Evolutionary conservation across 2,888 invertebrate genomes (phyloP).

Genomic region (Andrena chrysosceles): DNA sequence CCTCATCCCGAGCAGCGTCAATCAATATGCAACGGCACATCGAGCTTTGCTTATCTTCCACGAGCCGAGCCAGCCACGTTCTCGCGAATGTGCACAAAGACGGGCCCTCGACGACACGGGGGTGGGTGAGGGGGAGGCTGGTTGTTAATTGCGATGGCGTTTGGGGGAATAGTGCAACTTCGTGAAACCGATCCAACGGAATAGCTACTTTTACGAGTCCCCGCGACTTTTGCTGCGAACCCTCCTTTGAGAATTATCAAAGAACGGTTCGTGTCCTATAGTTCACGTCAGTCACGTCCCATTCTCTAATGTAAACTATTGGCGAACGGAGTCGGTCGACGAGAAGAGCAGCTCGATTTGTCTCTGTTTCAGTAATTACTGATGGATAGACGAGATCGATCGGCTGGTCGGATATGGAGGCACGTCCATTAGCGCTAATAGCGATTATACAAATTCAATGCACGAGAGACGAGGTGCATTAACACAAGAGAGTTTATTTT

Average conservation of each 20-base stretch:
- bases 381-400: constrained; percentile 21
- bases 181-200: not conserved
- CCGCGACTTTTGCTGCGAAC: not conserved
- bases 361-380: constrained; percentile 17
- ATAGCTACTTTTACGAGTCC: not conserved
- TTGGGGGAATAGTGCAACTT: not conserved
- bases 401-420: constrained; percentile 43
- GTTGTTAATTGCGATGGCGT: constrained; percentile 49
- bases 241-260: too few species aligned
- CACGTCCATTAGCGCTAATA: constrained; percentile 47
- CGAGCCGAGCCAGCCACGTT: constrained; percentile 60
- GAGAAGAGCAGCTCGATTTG: constrained; percentile 10
- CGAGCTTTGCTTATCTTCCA: constrained; percentile 83
- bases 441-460: too few species aligned
- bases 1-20: constrained; percentile 75
- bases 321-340: too few species aligned
- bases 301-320: too few species aligned
- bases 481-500: too few species aligned
- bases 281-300: too few species aligned
- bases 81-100: constrained; percentile 59
- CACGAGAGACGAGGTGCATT: too few species aligned
- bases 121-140: not conserved
- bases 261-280: too few species aligned
- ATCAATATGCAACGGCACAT: constrained; percentile 84
- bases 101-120: constrained; percentile 41